Evolutionary conservation across 2,888 invertebrate genomes (phyloP), one percentile per base, ranked within the genome.

Genomic region (Caenorhabditis doughertyi): DNA sequence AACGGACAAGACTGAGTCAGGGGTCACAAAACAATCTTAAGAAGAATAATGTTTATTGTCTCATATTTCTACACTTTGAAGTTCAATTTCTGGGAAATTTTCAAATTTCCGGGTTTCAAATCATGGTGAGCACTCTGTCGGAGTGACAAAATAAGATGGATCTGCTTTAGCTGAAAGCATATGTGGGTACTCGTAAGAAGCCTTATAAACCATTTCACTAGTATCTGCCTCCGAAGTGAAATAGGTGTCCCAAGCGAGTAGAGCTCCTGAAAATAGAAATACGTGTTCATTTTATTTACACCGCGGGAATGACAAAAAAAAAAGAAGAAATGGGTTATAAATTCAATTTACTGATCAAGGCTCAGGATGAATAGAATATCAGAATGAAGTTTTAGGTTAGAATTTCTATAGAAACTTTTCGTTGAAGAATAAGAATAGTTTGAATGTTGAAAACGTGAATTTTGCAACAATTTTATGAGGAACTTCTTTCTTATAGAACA

Each of bases 191-290:
- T 83, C 81, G 64, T 85, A 85, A 21, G 85, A 85, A 7, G 80
- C 64, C 53, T 82, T 67, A 47, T 64, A 82, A 35, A 85, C 82
- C 47, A 77, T 58, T 13, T 82, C 82, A 11, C 68, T 55, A 13
- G 67, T 76, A 56, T 81, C 68, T 42, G 70, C 44, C 18, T 84
- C 82, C 2, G 81, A 64, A n/a, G 84, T 79, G 81, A 86, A 86
- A 42, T 83, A 86, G 21, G 86, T 86, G 60, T 86, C 84, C 84
- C 84, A 86, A 11, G 84, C 86, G 39, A 86, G 79, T 25, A 86
- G 82, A 55, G 82, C 81, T 27, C 86, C 85, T 85, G 76, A 76
- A 81, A 79, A 53, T 44, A 68, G 42, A 62, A n/a, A n/a, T n/a
- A n/a, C n/a, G n/a, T 39, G 13, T 39, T 39, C 13, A 13, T 49